Evolutionary conservation across 2,113 vertebrate species (phyloP).

Genomic region (Coptodon bakossiorum): DNA sequence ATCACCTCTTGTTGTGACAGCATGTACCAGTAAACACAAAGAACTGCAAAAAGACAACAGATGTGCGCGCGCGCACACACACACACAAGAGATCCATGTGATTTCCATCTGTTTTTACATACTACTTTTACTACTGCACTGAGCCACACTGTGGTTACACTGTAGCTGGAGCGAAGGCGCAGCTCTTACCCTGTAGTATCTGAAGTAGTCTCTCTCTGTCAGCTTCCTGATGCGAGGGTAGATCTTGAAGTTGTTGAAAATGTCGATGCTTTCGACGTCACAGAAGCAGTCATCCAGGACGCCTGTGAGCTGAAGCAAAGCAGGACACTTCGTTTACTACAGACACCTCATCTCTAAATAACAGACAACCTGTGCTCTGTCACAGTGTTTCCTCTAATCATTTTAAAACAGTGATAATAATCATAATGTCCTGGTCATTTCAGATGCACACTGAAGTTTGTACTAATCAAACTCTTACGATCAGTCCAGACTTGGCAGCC

Average conservation of each 20-base stretch:
- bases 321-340: background rate
- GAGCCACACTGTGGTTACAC: background rate
- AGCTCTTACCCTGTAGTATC: conserved; percentile 87
- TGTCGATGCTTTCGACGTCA: conserved; percentile 94
- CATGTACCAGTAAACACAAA: background rate
- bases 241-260: conserved; percentile 96
- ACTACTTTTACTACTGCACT: background rate
- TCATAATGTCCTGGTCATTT: background rate
- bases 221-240: conserved; percentile 87
- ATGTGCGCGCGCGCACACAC: accelerated
- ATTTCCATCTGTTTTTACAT: background rate
- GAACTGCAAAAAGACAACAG: background rate
- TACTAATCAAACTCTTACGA: background rate
- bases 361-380: background rate
- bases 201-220: conserved; percentile 90
- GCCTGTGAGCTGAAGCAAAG: conserved; percentile 79
- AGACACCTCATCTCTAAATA: background rate
- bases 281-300: conserved; percentile 95
- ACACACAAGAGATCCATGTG: background rate
- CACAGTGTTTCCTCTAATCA: background rate
- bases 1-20: background rate
- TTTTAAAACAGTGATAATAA: background rate
- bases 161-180: background rate
- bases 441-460: background rate
- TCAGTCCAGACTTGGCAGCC: background rate